Conservation (phyloP, 2,797 vertebrate genomes). For the Graptemys geographica region DNA sequence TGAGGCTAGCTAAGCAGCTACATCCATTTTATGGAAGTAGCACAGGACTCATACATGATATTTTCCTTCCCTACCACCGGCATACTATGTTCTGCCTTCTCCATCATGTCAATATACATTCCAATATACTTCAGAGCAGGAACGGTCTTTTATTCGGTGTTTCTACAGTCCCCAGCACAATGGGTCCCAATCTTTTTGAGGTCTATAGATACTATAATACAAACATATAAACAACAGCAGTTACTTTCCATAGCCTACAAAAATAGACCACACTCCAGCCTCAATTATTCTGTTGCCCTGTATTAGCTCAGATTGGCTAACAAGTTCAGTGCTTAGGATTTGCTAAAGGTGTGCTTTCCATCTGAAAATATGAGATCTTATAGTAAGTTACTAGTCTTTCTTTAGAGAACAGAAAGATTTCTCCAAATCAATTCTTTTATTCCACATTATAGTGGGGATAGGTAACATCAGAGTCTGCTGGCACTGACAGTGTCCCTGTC, state of each 20-base stretch:
- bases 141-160: neutral
- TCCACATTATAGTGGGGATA: neutral
- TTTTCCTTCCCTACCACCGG: neutral
- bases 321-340: neutral
- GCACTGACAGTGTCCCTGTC: neutral
- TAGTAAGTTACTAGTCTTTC: neutral
- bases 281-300: neutral
- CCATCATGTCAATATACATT: neutral
- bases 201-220: neutral
- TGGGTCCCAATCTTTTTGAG: neutral
- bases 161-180: neutral
- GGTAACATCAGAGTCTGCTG: neutral
- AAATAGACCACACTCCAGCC: neutral
- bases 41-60: neutral
- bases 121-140: neutral
- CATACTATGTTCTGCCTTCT: neutral
- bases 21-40: neutral
- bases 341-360: neutral
- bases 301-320: neutral
- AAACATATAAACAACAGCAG: neutral
- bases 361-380: neutral
- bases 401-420: neutral
- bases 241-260: neutral
- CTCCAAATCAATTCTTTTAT: neutral
- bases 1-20: neutral